These are phyloP conservation scores for Leptodactylus fuscus DNA, from an alignment of 2,113 vertebrate species.

Conservation along the genomic window DNA sequence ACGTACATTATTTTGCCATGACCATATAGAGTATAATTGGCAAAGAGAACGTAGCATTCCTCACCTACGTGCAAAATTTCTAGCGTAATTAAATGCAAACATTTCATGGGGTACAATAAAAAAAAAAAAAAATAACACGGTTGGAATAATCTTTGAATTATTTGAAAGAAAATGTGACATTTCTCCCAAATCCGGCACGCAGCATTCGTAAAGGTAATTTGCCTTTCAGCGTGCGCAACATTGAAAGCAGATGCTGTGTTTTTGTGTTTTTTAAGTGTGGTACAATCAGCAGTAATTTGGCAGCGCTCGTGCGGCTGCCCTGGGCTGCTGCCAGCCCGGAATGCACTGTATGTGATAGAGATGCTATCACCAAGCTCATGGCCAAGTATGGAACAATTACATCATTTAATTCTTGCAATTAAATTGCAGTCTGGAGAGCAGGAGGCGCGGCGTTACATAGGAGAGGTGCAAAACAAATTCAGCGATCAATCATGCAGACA, in stretches of 20 bases:
- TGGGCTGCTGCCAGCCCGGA: constrained; percentile 62
- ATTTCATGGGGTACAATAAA: not conserved
- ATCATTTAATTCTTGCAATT: constrained; percentile 73
- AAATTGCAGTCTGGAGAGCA: constrained; percentile 67
- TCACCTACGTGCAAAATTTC: not conserved
- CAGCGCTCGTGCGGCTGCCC: constrained; percentile 65
- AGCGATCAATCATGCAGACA: constrained; percentile 75
- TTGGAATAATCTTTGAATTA: not conserved
- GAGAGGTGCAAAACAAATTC: constrained; percentile 76
- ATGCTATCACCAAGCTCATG: constrained; percentile 72
- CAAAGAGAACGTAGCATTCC: not conserved
- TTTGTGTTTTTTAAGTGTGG: constrained; percentile 71
- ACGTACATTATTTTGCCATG: no score
- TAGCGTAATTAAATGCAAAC: not conserved
- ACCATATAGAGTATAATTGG: not conserved
- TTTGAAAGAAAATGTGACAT: constrained; percentile 9
- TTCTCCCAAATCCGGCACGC: not conserved
- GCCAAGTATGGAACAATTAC: constrained; percentile 68
- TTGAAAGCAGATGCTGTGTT: constrained; percentile 12
- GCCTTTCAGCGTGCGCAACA: not conserved
- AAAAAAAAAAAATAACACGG: not conserved
- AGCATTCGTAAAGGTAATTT: not conserved
- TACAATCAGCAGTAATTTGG: constrained; percentile 73
- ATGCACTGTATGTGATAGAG: constrained; percentile 62
- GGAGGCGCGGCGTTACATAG: constrained; percentile 70